Percentiles rank a stretch among this genome's conserved stretches.
phyloP scores from a whole-genome alignment of 92 coral and sea anemone species.

The Desmophyllum pertusum region DNA sequence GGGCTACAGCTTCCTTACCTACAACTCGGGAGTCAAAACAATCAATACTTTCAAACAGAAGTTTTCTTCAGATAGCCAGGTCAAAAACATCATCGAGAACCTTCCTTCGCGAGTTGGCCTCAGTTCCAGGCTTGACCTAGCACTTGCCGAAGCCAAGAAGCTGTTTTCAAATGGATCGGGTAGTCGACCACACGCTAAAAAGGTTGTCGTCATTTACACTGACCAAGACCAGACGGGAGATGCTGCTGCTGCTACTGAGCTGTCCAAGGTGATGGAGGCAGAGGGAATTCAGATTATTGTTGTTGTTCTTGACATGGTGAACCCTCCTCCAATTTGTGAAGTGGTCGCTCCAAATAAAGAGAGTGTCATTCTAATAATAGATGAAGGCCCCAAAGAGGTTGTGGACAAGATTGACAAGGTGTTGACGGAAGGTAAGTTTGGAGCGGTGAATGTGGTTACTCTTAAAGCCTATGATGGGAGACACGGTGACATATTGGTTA shows the following conservation, averaged over 20 bases:
- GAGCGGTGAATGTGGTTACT: not conserved
- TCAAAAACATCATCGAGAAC: slow-evolving; percentile 55
- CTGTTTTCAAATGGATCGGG: slow-evolving; percentile 61
- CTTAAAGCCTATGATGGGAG: too few species aligned
- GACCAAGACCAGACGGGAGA: slow-evolving; percentile 70
- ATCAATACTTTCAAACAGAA: slow-evolving; percentile 52
- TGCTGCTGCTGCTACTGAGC: slow-evolving; percentile 34
- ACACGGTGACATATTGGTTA: too few species aligned
- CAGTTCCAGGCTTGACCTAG: slow-evolving; percentile 64
- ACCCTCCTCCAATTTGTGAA: slow-evolving; percentile 44
- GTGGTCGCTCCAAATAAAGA: slow-evolving; percentile 57
- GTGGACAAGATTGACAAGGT: slow-evolving; percentile 58
- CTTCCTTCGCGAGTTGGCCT: slow-evolving; percentile 61
- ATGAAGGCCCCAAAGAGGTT: slow-evolving; percentile 45
- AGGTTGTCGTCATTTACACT: slow-evolving; percentile 73
- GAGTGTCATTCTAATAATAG: slow-evolving; percentile 55
- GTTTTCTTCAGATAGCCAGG: slow-evolving; percentile 51
- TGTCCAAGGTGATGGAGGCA: slow-evolving; percentile 51
- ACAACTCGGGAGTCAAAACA: slow-evolving; percentile 43
- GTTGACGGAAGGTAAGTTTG: slow-evolving; percentile 59
- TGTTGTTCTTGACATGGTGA: slow-evolving; percentile 60
- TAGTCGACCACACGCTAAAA: slow-evolving; percentile 69
- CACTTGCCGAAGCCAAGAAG: slow-evolving; percentile 64
- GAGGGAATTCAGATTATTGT: slow-evolving; percentile 69
- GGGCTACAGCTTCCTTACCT: slow-evolving; percentile 66